Evolutionary conservation across 1,140 invertebrate species (phyloP), one percentile per base, ranked within the genome.

Genomic region (Spodoptera frugiperda): DNA sequence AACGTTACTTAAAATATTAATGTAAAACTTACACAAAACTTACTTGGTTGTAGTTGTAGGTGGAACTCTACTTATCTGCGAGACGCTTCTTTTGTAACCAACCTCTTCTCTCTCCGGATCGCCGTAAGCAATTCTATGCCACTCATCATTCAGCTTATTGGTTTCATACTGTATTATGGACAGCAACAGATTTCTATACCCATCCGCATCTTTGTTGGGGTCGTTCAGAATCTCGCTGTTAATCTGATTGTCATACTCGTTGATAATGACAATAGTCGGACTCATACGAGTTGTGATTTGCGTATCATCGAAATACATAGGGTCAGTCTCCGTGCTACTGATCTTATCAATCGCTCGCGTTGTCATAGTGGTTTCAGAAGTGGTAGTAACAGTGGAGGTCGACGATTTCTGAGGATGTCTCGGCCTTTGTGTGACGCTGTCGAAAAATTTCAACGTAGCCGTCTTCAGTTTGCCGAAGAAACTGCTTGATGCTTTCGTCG

Each of bases 121-220:
- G 10, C 25, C 48, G 11, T 75, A 75, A 0, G 72, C 72, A 11
- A 75, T 51, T 14, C 30, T 51, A 6, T 53, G 46, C 87, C 84
- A 85, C 73, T 88, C 85, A 59, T 82, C 63, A 77, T 85, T 88
- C 4, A 88, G 17, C 46, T 77, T 81, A 10, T 85, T 82, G 0
- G 81, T 83, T 68, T 89, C 84, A 72, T 78, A 82, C 67, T 86
- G 81, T n/a, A 87, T 81, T 76, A 89, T 80, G 19, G 87, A 85
- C 14, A 86, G 76, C 0, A 87, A 57, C 54, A 89, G 72, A 78
- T 75, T 78, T 55, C 76, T 80, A 17, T 77, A 75, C 0, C 39
- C 14, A 48, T 70, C 39, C 17, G 17, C 33, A 19, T 65, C 57
- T 44, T 46, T 49, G 57, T 54, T 80, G 8, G 17, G 21, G 46